phyloP scores from a whole-genome alignment of 2,113 vertebrate genomes.

The Saimiri boliviensis region DNA sequence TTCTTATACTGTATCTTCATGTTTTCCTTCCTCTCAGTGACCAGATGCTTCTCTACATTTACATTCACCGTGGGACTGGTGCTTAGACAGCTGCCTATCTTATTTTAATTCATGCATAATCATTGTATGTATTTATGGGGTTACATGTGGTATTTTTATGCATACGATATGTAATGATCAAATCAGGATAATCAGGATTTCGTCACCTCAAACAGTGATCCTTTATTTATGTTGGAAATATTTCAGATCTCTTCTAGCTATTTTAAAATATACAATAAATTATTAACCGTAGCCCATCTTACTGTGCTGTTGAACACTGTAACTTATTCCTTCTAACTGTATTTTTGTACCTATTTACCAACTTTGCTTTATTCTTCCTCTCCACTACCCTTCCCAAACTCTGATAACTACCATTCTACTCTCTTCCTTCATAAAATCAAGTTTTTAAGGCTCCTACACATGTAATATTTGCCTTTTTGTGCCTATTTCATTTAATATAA shows the following conservation, averaged over 20 bases:
- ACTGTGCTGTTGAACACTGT: background rate
- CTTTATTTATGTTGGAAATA: background rate
- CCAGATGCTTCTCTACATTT: no score
- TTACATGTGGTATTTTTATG: background rate
- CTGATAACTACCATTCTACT: background rate
- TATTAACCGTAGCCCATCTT: background rate
- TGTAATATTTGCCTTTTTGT: background rate
- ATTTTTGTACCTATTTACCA: background rate
- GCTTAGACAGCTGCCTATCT: background rate
- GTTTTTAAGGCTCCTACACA: background rate
- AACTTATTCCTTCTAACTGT: background rate
- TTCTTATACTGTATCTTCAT: background rate
- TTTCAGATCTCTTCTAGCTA: background rate
- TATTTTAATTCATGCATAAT: background rate
- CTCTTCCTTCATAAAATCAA: background rate
- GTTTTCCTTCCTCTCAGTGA: background rate
- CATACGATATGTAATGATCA: background rate
- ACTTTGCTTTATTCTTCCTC: background rate
- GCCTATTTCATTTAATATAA: background rate
- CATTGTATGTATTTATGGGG: background rate
- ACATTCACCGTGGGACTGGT: accelerated
- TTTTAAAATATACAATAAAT: background rate
- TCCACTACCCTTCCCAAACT: background rate
- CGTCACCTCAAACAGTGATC: background rate
- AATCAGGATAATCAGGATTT: background rate